These are phyloP conservation scores for Cheilosia variabilis DNA, from an alignment of 2,888 invertebrate genomes.

Conservation along the genomic window DNA sequence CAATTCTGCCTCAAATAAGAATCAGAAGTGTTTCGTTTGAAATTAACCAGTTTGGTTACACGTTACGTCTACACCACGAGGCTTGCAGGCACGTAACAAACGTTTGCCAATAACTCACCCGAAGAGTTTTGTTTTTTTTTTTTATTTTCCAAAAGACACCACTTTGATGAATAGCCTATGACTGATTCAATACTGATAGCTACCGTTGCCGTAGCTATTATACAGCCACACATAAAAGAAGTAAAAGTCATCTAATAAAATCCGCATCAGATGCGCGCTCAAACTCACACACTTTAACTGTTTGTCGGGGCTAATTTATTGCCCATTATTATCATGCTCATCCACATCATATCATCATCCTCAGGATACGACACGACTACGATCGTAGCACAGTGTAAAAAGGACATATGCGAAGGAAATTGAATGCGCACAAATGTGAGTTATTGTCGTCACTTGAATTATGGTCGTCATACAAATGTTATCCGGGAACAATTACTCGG, in stretches of 20 bases:
- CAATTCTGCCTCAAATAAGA: no score
- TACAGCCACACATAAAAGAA: not conserved
- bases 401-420: slow-evolving; percentile 74
- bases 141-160: not conserved
- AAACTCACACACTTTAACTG: slow-evolving; percentile 42
- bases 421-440: slow-evolving; percentile 74
- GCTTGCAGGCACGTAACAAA: not conserved
- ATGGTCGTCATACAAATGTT: slow-evolving; percentile 75
- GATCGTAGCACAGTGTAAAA: slow-evolving; percentile 42
- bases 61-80: no score
- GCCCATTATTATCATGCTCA: slow-evolving; percentile 71
- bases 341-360: slow-evolving; percentile 71
- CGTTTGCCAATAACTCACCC: not conserved
- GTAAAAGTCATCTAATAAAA: slow-evolving; percentile 43
- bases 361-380: slow-evolving; percentile 40
- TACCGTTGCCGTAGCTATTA: not conserved
- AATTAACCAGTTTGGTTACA: no score
- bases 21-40: no score
- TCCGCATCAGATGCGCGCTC: slow-evolving; percentile 18
- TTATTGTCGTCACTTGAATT: slow-evolving; percentile 75
- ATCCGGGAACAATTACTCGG: slow-evolving; percentile 70
- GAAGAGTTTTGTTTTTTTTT: not conserved
- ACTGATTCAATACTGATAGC: slow-evolving; percentile 62
- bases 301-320: slow-evolving; percentile 72
- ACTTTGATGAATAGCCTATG: slow-evolving; percentile 70